Conservation (phyloP, 1,140 invertebrate species). For the Cydia fagiglandana region DNA sequence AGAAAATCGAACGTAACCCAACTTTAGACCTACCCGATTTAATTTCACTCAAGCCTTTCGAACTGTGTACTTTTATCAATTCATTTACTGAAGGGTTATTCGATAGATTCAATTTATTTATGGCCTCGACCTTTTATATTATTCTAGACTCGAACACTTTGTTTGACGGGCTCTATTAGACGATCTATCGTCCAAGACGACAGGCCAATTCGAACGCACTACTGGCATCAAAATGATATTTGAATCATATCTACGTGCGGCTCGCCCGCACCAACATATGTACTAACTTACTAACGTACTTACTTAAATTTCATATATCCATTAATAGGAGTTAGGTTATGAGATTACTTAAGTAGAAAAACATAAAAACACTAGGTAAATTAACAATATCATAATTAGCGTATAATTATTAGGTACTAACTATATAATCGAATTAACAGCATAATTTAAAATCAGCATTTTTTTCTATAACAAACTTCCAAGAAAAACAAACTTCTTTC, state of each 20-base stretch:
- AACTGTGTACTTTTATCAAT: background rate
- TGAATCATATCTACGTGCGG: too few species aligned
- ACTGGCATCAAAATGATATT: too few species aligned
- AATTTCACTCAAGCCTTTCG: background rate
- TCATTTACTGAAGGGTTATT: background rate
- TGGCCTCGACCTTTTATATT: background rate
- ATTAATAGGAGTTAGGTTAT: too few species aligned
- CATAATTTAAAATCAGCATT: background rate
- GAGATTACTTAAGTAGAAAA: too few species aligned
- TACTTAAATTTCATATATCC: too few species aligned
- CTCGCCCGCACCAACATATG: too few species aligned
- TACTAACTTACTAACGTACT: too few species aligned
- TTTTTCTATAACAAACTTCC: background rate
- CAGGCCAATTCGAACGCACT: too few species aligned
- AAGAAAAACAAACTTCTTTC: constrained; percentile 17
- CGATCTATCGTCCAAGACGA: background rate
- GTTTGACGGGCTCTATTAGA: background rate
- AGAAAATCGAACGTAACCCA: background rate
- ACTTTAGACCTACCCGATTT: constrained; percentile 3
- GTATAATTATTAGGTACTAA: too few species aligned
- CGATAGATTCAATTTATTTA: constrained; percentile 4
- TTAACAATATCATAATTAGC: too few species aligned
- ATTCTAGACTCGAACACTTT: constrained; percentile 2
- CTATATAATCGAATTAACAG: background rate
- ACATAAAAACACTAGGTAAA: too few species aligned